Percentiles rank a stretch among this genome's conserved stretches.
phyloP scores from a whole-genome alignment of 1,140 invertebrate genomes.

The Choristoneura fumiferana region DNA sequence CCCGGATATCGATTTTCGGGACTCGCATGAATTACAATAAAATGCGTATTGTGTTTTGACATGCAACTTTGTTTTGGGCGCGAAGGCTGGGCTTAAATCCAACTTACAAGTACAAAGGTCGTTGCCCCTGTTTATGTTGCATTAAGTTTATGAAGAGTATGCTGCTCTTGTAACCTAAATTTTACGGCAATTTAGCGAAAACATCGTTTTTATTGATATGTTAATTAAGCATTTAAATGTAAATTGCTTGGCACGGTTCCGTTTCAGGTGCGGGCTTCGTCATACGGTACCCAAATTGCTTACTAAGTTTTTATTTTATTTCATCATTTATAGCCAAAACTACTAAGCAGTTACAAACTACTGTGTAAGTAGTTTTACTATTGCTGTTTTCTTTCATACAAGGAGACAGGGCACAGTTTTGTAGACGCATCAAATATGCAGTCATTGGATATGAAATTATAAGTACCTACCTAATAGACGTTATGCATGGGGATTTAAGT shows the following conservation, averaged over 20 bases:
- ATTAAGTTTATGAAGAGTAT: background rate
- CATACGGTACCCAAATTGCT: background rate
- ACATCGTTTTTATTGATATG: slow-evolving; percentile 17
- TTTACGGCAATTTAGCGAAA: slow-evolving; percentile 3
- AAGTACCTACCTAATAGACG: no score
- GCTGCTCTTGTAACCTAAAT: slow-evolving; percentile 2
- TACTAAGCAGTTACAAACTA: no score
- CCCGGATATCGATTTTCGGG: slow-evolving; percentile 31
- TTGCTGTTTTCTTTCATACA: no score
- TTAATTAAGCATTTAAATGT: slow-evolving; percentile 15
- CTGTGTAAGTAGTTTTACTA: no score
- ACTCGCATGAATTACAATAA: slow-evolving; percentile 26
- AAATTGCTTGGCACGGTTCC: slow-evolving; percentile 11
- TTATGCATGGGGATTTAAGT: no score
- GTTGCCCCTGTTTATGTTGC: background rate
- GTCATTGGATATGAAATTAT: no score
- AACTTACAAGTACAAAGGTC: background rate
- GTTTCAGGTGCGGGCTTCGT: slow-evolving; percentile 12
- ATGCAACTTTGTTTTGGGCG: slow-evolving; percentile 26
- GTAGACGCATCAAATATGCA: no score
- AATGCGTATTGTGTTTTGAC: slow-evolving; percentile 24
- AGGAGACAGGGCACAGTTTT: no score
- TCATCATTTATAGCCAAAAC: no score
- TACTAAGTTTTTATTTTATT: background rate
- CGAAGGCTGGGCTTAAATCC: background rate